Conservation (phyloP, 2,888 invertebrate genomes). For the Pemphredon lugubris region DNA sequence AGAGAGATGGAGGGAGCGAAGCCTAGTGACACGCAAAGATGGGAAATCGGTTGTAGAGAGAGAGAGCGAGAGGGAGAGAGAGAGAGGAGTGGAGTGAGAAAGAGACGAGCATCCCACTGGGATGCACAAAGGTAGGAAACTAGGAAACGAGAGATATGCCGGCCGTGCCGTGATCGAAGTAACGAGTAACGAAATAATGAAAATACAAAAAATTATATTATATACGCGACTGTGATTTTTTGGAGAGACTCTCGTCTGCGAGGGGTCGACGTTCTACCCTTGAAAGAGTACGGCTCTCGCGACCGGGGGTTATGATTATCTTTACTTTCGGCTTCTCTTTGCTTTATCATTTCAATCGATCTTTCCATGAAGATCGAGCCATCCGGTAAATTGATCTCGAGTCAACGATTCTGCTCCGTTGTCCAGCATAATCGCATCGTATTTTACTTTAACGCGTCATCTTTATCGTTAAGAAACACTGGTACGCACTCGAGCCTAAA, state of each 20-base stretch:
- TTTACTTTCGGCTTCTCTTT: background rate
- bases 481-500: constrained; percentile 35
- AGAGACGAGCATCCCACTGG: too few relatives aligned
- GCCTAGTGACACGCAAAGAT: background rate
- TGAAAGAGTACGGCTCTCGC: constrained; percentile 49
- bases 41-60: constrained; percentile 13
- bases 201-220: constrained; percentile 59
- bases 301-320: background rate
- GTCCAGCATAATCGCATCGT: constrained; percentile 34
- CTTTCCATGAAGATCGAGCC: background rate
- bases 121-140: constrained; percentile 34
- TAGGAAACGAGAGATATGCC: constrained; percentile 40
- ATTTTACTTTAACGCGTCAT: too few relatives aligned
- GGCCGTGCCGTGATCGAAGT: constrained; percentile 49
- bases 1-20: too few relatives aligned
- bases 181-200: constrained; percentile 42
- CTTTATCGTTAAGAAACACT: constrained; percentile 14
- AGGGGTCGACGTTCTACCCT: constrained; percentile 60
- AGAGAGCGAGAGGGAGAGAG: too few relatives aligned
- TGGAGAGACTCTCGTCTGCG: constrained; percentile 63
- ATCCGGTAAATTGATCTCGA: constrained; percentile 15
- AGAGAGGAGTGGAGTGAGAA: too few relatives aligned
- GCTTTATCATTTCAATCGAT: background rate
- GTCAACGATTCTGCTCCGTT: constrained; percentile 19
- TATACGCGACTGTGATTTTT: constrained; percentile 68